A percentile compares a stretch with the other conserved stretches of the same genome.
These are phyloP conservation scores for Dasysyrphus tricinctus DNA, from an alignment of 2,888 invertebrate genomes.

Conservation along the genomic window DNA sequence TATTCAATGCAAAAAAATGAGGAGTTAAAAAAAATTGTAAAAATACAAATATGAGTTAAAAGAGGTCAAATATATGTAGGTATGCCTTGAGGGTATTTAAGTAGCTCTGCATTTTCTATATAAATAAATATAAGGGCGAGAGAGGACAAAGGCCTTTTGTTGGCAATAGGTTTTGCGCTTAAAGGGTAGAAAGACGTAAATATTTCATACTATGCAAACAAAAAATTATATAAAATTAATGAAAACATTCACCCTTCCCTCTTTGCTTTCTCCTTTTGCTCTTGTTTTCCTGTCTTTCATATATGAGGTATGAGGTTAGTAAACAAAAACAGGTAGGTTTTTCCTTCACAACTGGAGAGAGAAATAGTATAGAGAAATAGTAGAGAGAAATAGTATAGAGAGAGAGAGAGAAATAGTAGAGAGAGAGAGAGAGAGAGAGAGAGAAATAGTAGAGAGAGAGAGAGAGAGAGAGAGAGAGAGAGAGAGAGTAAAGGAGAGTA, in stretches of 20 bases:
- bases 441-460: too few relatives aligned
- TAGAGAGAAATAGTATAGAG: too few relatives aligned
- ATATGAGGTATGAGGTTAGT: neutral
- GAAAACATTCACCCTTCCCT: neutral
- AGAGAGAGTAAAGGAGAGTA: too few relatives aligned
- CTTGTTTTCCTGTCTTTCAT: neutral
- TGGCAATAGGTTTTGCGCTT: slow-evolving; percentile 7
- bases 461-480: too few relatives aligned
- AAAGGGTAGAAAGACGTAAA: slow-evolving; percentile 1
- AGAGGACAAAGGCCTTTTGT: slow-evolving; percentile 16
- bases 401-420: too few relatives aligned
- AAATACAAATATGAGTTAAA: slow-evolving; percentile 14
- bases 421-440: too few relatives aligned
- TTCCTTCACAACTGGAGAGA: neutral
- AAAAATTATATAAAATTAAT: slow-evolving; percentile 1
- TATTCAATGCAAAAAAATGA: slow-evolving; percentile 22
- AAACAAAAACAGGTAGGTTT: neutral
- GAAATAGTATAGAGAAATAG: too few relatives aligned
- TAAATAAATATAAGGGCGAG: neutral
- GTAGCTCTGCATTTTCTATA: neutral
- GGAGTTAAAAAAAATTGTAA: neutral
- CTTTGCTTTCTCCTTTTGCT: neutral
- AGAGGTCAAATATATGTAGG: slow-evolving; percentile 20
- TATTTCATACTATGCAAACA: neutral
- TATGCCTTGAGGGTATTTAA: neutral